Base-by-base conservation (phyloP, 2,113 vertebrate species). In the Panurus biarmicus region DNA sequence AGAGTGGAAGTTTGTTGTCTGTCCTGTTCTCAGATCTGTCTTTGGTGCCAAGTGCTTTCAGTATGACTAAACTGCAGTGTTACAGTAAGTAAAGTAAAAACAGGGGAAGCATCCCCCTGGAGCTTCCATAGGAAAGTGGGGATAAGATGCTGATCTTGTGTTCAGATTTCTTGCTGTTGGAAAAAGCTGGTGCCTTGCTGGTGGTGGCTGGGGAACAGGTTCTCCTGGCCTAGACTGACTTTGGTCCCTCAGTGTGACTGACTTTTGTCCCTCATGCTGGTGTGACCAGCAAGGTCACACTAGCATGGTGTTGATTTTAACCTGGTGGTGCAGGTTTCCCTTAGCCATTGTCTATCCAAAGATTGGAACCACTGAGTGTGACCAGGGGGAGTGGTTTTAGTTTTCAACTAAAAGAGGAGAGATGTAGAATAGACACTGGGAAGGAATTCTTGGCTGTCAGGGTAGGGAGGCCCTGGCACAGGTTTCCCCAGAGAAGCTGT, bases 281-380 rank as follows among this genome's bases (percentile, higher is more conserved):
- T n/a, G n/a, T n/a, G n/a, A n/a, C n/a, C 44, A 14, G 44, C 2
- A 3, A 36, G 24, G 28, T 84, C 44, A 17, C 23, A 61, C 11
- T 54, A 65, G 19, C 24, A 36, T 0, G 2, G n/a, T 5, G 20
- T 1, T 2, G 57, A 25, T 60, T 56, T 26, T 57, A 75, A 12
- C 51, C 35, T 17, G 2, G 22, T 54, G 33, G 21, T 70, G 23
- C 23, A 29, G n/a, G 9, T 73, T 73, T 44, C 47, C 19, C 62
- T 70, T 44, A 47, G 56, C 26, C 9, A 4, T 18, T 71, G 33
- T 58, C 36, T 67, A 0, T 54, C 26, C 24, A 24, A 64, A 24
- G 26, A 20, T 12, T 8, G 11, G 35, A 75, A 38, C 7, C 20
- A 14, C 2, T 26, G 48, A 54, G 19, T 0, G 0, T 36, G 54